These are phyloP conservation scores for Metellina segmentata DNA, from an alignment of 2,888 invertebrate species.

Conservation along the genomic window DNA sequence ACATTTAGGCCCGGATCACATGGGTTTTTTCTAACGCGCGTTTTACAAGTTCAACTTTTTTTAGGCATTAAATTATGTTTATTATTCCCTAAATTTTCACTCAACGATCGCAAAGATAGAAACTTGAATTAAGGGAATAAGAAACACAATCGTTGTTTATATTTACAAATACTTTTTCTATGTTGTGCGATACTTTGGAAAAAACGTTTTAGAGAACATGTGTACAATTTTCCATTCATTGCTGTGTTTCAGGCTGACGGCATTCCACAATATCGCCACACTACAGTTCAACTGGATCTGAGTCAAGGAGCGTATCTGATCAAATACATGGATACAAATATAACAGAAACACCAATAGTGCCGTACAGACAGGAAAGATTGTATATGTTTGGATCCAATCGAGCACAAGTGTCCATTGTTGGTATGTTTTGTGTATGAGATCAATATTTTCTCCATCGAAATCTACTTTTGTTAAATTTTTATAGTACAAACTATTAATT, in stretches of 20 bases:
- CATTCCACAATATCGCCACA: conserved; percentile 94
- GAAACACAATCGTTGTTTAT: not conserved
- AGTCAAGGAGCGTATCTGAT: conserved; percentile 94
- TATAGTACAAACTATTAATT: not conserved
- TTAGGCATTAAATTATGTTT: too few relatives aligned
- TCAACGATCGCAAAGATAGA: too few relatives aligned
- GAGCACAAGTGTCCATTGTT: conserved; percentile 83
- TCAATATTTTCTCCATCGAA: not conserved
- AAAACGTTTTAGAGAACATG: not conserved
- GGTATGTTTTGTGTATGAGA: conserved; percentile 79
- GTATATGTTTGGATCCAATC: conserved; percentile 96
- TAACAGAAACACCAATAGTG: conserved; percentile 95
- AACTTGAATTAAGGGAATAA: too few relatives aligned
- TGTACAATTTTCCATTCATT: not conserved
- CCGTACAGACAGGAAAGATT: conserved; percentile 94
- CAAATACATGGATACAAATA: conserved; percentile 97
- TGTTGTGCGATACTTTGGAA: too few relatives aligned
- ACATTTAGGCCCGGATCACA: too few relatives aligned
- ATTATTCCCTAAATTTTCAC: too few relatives aligned
- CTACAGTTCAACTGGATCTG: conserved; percentile 93
- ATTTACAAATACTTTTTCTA: not conserved
- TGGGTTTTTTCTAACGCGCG: too few relatives aligned
- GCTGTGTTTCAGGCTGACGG: conserved; percentile 88
- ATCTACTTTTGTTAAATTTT: not conserved
- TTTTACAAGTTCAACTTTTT: too few relatives aligned